Conservation (phyloP, 1,140 invertebrate genomes). For the Diabrotica undecimpunctata region DNA sequence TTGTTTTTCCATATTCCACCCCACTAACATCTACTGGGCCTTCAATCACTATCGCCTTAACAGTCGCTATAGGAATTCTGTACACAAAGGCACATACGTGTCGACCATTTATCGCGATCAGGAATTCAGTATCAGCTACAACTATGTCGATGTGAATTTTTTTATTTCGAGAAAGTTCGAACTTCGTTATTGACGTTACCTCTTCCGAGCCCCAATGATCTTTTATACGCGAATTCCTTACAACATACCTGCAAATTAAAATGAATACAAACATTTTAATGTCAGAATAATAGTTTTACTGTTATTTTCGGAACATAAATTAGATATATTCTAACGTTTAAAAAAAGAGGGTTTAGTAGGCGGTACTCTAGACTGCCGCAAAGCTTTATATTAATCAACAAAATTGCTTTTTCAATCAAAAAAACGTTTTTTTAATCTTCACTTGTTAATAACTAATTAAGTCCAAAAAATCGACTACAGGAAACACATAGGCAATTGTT, state of each 20-base stretch:
- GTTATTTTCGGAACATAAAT: too few relatives aligned
- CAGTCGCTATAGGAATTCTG: constrained; percentile 55
- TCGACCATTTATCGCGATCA: constrained; percentile 66
- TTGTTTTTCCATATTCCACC: constrained; percentile 42
- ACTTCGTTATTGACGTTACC: constrained; percentile 54
- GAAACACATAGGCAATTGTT: too few relatives aligned
- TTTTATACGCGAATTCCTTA: constrained; percentile 64
- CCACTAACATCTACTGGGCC: constrained; percentile 54
- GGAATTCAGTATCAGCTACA: constrained; percentile 48
- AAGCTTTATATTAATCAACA: too few relatives aligned
- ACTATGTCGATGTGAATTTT: constrained; percentile 50
- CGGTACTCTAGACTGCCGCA: too few relatives aligned
- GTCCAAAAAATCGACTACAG: too few relatives aligned
- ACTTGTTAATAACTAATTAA: too few relatives aligned
- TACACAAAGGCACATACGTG: constrained; percentile 70
- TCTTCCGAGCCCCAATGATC: constrained; percentile 72
- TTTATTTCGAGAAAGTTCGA: constrained; percentile 45
- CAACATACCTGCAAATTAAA: constrained; percentile 52
- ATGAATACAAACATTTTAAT: too few relatives aligned
- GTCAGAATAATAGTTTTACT: too few relatives aligned
- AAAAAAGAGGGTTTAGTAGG: too few relatives aligned
- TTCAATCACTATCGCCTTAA: constrained; percentile 49
- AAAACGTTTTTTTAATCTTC: too few relatives aligned
- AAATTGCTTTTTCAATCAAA: too few relatives aligned
- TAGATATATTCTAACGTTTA: too few relatives aligned